These are phyloP conservation scores for Epirrhoe tristata DNA, from an alignment of 2,888 invertebrate species.

Conservation along the genomic window DNA sequence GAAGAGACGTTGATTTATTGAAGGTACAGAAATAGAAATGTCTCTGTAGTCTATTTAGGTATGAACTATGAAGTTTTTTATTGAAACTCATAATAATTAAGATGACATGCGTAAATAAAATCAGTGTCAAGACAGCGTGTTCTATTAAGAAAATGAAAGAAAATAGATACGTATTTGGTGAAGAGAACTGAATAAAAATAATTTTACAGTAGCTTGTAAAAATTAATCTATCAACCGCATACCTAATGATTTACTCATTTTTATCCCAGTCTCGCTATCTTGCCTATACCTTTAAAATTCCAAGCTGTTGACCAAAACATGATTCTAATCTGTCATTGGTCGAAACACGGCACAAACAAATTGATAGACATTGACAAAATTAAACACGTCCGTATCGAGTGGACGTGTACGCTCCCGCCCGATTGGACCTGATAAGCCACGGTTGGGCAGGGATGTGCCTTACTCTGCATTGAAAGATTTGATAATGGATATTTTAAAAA, in stretches of 20 bases:
- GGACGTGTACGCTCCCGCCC: slow-evolving; percentile 62
- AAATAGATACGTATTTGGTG: no score
- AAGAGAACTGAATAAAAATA: no score
- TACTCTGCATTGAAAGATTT: not conserved
- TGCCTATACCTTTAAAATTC: not conserved
- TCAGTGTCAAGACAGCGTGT: no score
- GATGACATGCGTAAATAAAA: no score
- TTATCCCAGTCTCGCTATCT: not conserved
- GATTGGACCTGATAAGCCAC: slow-evolving; percentile 62
- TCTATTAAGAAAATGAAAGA: no score
- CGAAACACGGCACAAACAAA: slow-evolving; percentile 52
- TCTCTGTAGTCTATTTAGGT: not conserved
- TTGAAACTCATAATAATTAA: no score
- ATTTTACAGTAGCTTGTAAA: no score
- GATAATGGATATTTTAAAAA: no score
- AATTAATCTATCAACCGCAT: no score
- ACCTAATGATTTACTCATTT: not conserved
- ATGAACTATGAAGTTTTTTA: not conserved
- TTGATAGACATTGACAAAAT: slow-evolving; percentile 64
- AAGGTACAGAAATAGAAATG: slow-evolving; percentile 1
- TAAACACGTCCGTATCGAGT: slow-evolving; percentile 58
- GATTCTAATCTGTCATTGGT: slow-evolving; percentile 32
- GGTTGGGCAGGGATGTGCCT: slow-evolving; percentile 37
- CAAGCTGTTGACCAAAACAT: slow-evolving; percentile 16
- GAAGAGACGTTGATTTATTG: slow-evolving; percentile 45